Evolutionary conservation across 1,140 invertebrate genomes (phyloP), one percentile per base, ranked within the genome.

Genomic region (Dreissena polymorpha): DNA sequence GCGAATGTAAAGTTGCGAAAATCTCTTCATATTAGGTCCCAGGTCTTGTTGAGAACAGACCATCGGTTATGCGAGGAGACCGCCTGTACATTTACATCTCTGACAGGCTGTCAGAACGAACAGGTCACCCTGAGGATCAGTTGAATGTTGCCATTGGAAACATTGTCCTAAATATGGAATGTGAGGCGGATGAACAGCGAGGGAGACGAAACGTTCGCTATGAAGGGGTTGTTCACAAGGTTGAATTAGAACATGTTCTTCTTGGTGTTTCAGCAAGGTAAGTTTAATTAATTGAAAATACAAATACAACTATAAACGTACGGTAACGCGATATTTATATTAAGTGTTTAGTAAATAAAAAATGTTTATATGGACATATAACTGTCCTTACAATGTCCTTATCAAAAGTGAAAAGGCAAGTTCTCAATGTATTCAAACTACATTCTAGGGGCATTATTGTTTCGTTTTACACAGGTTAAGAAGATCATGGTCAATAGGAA

Each of bases 11-110:
- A n/a, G n/a, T n/a, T 39, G 2, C 8, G 8, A 39, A 39, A 39
- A 39, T 39, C 8, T 8, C 39, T 39, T 39, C 39, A 39, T 39
- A 5, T 39, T 49, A 74, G 72, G 72, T 74, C 8, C 72, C 72
- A 39, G 72, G 72, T 16, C 53, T 74, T 13, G 64, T 74, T 55
- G 72, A 74, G 29, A 74, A 60, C 27, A 25, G 72, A 6, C 72
- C 72, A 27, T 74, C 72, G 50, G 57, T 74, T 23, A 6, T 74
- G n/a, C 60, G 29, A 64, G 57, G 57, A 18, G 72, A 74, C 25
- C 27, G 27, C 16, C 55, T 74, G 7, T 64, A 63, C 21, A 74
- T 74, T 25, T 74, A 27, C 55, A 16, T 39, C 10, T 39, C 39
- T 2, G 39, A 39, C 39, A 39, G 39, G 39, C 39, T 39, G 39